Evolutionary conservation across 2,797 vertebrate species (phyloP), one percentile per base, ranked within the genome.

Genomic region (Coregonus ussuriensis): DNA sequence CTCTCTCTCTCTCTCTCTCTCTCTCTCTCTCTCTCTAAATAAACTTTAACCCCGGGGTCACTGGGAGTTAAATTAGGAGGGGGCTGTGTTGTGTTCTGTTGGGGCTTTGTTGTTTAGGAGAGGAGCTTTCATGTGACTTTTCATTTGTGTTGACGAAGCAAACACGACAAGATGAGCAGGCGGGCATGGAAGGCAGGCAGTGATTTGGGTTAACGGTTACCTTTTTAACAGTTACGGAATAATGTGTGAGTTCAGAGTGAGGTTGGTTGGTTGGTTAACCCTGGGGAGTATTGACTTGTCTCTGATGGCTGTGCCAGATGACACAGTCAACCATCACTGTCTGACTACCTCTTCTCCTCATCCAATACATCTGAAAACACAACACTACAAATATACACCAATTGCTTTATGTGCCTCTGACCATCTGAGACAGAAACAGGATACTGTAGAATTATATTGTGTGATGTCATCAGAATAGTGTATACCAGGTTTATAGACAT

Each of bases 281-380:
- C 78, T 4, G 52, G 0, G 29, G 81, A 79, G 74, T n/a, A 59
- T n/a, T n/a, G n/a, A 59, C 56, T 18, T 4, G 54, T 0, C 75
- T 81, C 73, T 78, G 72, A 82, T 77, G 82, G 81, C 76, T 79
- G 79, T 74, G 83, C 71, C 83, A 81, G 86, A 86, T 85, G 79
- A 88, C 80, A 6, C 68, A 75, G 83, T 83, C 86, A 84, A 80
- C 74, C 77, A 87, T 47, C 80, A 76, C 83, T 74, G 63, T 25
- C 25, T 25, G 25, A 25, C 25, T 25, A 25, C 75, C 72, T 74
- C 69, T 74, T 51, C 78, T 53, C 77, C 41, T 47, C 41, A 9
- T 47, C 41, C 7, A 47, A 47, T 79, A 80, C 63, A 18, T 77
- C 1, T 29, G 59, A 9, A 62, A 3, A 5, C 54, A n/a, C 6